Evolutionary conservation across 1,140 invertebrate species (phyloP).

Genomic region (Teleopsis dalmanni): DNA sequence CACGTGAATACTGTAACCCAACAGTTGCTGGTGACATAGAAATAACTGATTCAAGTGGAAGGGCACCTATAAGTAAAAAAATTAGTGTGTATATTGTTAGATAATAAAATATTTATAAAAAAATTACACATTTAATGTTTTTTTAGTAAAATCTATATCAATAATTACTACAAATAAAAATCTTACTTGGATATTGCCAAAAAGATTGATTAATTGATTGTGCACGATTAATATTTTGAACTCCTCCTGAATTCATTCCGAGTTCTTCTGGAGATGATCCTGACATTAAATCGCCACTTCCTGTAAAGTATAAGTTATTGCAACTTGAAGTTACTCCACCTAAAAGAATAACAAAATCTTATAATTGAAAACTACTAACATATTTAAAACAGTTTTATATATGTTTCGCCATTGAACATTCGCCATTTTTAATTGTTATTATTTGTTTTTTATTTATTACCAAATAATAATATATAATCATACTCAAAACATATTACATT

Average conservation of each 20-base stretch:
- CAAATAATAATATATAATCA: background rate
- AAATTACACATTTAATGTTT: background rate
- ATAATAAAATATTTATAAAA: background rate
- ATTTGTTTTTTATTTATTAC: background rate
- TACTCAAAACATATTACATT: background rate
- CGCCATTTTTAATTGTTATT: background rate
- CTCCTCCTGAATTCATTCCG: constrained; percentile 16
- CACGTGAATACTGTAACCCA: constrained; percentile 72
- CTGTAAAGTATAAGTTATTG: constrained; percentile 39
- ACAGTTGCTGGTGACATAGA: constrained; percentile 58
- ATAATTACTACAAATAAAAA: background rate
- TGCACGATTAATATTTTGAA: constrained; percentile 27
- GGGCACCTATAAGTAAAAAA: constrained; percentile 43
- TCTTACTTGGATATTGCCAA: constrained; percentile 67
- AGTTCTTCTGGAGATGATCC: constrained; percentile 37
- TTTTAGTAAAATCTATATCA: background rate
- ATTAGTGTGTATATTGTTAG: background rate
- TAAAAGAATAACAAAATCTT: too few species aligned
- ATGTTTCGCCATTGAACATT: background rate
- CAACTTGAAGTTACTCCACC: constrained; percentile 33
- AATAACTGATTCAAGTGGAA: constrained; percentile 61
- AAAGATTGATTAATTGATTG: constrained; percentile 58
- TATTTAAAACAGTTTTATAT: too few species aligned
- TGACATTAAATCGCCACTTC: constrained; percentile 40
- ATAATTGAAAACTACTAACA: too few species aligned